Percentiles rank a stretch among this genome's conserved stretches.
These are phyloP conservation scores for Eremophila alpestris DNA, from an alignment of 2,797 vertebrate species.

Conservation along the genomic window DNA sequence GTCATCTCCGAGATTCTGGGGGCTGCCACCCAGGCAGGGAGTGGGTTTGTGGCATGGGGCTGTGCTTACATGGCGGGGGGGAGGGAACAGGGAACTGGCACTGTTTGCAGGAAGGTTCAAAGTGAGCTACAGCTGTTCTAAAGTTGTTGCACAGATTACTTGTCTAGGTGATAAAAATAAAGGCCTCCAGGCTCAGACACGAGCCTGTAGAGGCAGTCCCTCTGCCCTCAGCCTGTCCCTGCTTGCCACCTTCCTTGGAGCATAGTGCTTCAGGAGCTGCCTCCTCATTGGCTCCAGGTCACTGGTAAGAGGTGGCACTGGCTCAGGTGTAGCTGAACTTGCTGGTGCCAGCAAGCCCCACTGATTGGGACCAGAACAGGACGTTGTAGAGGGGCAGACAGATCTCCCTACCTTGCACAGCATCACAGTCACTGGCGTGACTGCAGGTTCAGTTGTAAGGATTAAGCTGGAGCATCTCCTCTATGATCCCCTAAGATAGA, in stretches of 20 bases:
- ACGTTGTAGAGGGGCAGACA: background rate
- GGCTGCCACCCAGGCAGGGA: rapidly evolving
- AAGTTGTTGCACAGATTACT: background rate
- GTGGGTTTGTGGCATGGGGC: rapidly evolving
- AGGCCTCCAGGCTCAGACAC: rapidly evolving
- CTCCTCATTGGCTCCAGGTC: rapidly evolving
- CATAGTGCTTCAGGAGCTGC: background rate
- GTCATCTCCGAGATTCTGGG: rapidly evolving
- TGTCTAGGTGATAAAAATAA: background rate
- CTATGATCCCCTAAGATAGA: background rate
- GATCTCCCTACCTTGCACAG: background rate
- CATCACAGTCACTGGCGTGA: rapidly evolving
- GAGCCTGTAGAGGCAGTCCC: background rate
- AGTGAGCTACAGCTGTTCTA: background rate
- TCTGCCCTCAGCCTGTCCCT: background rate
- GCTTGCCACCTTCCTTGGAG: rapidly evolving
- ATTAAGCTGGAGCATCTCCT: background rate
- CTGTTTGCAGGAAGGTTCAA: background rate
- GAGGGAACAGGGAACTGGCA: background rate
- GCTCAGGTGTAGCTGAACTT: background rate
- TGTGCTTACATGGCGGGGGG: background rate
- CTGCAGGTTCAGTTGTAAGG: background rate
- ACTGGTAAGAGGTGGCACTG: background rate
- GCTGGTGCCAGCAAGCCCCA: background rate
- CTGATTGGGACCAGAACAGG: background rate